Evolutionary conservation across 2,888 invertebrate species (phyloP), one percentile per base, ranked within the genome.

Genomic region (Magallana nippona): DNA sequence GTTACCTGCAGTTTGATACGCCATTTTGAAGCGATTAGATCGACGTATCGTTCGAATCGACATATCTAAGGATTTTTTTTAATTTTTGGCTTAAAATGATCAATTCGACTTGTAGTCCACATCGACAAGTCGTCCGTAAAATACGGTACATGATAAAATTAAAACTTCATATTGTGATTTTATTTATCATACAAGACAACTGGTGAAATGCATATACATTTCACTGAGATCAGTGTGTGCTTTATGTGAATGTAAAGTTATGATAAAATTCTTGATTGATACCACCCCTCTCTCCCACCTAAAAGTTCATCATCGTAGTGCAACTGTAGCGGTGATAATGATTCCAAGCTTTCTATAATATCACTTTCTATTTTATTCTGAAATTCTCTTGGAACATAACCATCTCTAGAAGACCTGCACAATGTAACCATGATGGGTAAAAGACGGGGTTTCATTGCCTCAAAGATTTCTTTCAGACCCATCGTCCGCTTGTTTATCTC

Each of bases 351-450:
- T 13, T 81, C 78, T 5, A 92, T 60, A 3, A 92, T 86, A 55
- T 88, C 88, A 32, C 82, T 82, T 83, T 93, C 93, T 44, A 93
- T 91, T 10, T 82, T 82, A 62, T 81, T 84, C 81, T 90, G 91
- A 77, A 87, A 86, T 22, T 88, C 71, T 81, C 92, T 89, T 5
- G 93, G 93, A 2, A 92, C 92, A 84, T 92, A 93, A 0, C 93
- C 93, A 82, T 93, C 92, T 71, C 93, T 83, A n/a, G 92, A 87
- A 1, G 93, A 93, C n/a, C 93, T 83, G 82, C 90, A 90, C 0
- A 93, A 83, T 5, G 93, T 92, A 8, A 92, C 89, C 17, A 92
- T 62, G 10, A 79, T 60, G 1, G 91, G 90, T 13, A 79, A 85
- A 13, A 79, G 78, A 1, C 82, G 78, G 15, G 71, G 71, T 19